Base-by-base conservation (phyloP, 2,113 vertebrate species). In the Lucifuga dentata region DNA sequence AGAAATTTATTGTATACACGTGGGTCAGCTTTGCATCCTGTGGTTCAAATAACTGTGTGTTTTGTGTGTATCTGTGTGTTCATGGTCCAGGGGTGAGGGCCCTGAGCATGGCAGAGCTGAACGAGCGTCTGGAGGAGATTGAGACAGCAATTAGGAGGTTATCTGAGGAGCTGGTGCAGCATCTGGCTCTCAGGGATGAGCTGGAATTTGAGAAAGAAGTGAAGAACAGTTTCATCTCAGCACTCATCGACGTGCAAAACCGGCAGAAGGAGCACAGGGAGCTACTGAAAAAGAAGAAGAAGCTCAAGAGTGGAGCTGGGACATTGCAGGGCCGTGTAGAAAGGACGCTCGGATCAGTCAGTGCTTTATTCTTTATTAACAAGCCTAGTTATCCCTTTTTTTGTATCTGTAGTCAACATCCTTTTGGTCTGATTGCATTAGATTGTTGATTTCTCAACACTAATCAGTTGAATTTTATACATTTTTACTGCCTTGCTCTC, bases 181-280 rank as follows among this genome's bases (percentile, higher is more conserved):
- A 98, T 73, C 78, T 99, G 88, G 97, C 96, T 19, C 85, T 95
- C 50, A 91, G 97, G 65, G 98, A 99, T 13, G 98, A 99, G 85
- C 92, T 98, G 64, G 96, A 97, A 62, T 99, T 98, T 78, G 96
- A 99, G 83, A 99, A 99, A 76, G 98, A 99, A 84, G 98, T 98
- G 88, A 98, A 98, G 88, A 98, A 99, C 91, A 95, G 95, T 83
- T 99, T 99, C 82, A 99, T 99, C 87, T 97, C 97, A 3, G 91
- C 95, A 11, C 96, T 99, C 71, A 98, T 98, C 0, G 96, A 98
- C 55, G 95, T 99, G 5, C 98, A 99, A 38, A 99, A 98, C 89
- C 94, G 95, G 10, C 97, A 98, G 92, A 95, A 98, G 81, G 95
- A 98, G 55, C 94, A 97, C 73, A 93, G 93, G 59, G 98, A 99